Evolutionary conservation across 1,140 invertebrate genomes (phyloP).

Genomic region (Papilio aristodemus): DNA sequence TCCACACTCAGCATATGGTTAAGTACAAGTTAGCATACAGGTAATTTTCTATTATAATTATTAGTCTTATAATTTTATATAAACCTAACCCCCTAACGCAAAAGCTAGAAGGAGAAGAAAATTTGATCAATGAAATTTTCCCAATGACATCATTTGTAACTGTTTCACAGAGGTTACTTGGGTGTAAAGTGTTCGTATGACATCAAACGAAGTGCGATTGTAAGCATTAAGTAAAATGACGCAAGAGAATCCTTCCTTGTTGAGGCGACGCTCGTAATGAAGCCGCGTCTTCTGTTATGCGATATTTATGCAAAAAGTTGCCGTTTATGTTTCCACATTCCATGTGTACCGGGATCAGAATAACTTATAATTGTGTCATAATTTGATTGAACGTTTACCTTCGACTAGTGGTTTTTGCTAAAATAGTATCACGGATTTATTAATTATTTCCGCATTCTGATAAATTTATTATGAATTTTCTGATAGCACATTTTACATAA

Average conservation of each 20-base stretch:
- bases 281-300: slow-evolving; percentile 43
- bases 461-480: slow-evolving; percentile 5
- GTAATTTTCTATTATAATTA: too few species aligned
- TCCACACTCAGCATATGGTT: too few species aligned
- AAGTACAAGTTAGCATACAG: too few species aligned
- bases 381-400: slow-evolving; percentile 24
- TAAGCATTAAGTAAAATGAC: slow-evolving; percentile 34
- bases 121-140: background rate
- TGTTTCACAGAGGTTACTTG: background rate
- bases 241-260: slow-evolving; percentile 49
- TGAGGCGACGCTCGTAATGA: slow-evolving; percentile 40
- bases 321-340: slow-evolving; percentile 53
- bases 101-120: background rate
- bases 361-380: slow-evolving; percentile 32
- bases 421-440: slow-evolving; percentile 9
- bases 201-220: slow-evolving; percentile 13
- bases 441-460: slow-evolving; percentile 17
- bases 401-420: slow-evolving; percentile 19
- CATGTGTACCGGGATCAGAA: slow-evolving; percentile 37
- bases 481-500: background rate
- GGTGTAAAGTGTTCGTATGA: background rate
- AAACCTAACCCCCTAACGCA: too few species aligned
- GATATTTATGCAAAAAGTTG: slow-evolving; percentile 51
- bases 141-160: background rate
- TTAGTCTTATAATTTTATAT: too few species aligned